A percentile compares a stretch with the other conserved stretches of the same genome.
Evolutionary conservation across 1,140 invertebrate genomes (phyloP).

Genomic region (Drosophila chauvacae): DNA sequence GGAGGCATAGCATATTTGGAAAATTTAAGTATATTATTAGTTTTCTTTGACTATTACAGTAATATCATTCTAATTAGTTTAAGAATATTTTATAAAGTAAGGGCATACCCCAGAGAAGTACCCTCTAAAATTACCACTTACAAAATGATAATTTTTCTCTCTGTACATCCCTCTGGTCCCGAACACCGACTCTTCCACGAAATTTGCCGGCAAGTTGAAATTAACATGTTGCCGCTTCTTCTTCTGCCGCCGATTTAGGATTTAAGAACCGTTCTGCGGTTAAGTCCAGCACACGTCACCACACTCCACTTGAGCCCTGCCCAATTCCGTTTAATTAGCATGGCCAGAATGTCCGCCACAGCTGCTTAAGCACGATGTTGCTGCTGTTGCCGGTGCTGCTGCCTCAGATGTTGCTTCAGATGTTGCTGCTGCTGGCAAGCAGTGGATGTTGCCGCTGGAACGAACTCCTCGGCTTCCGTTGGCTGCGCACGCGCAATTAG

Average conservation of each 20-base stretch:
- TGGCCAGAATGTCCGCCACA: slow-evolving; percentile 66
- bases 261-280: slow-evolving; percentile 75
- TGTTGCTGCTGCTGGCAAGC: slow-evolving; percentile 4
- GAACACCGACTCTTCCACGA: slow-evolving; percentile 77
- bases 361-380: slow-evolving; percentile 67
- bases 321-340: slow-evolving; percentile 80
- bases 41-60: too few relatives aligned
- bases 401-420: slow-evolving; percentile 17
- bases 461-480: slow-evolving; percentile 61
- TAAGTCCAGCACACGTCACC: slow-evolving; percentile 62
- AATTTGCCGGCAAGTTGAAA: slow-evolving; percentile 73
- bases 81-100: background rate
- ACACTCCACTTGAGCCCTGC: slow-evolving; percentile 69
- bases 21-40: too few relatives aligned
- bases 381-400: slow-evolving; percentile 1
- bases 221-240: slow-evolving; percentile 72
- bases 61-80: too few relatives aligned
- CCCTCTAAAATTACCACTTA: background rate
- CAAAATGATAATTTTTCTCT: slow-evolving; percentile 13
- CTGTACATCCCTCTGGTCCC: slow-evolving; percentile 52
- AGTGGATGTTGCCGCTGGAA: slow-evolving; percentile 2
- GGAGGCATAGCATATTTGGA: too few relatives aligned
- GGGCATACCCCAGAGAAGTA: background rate
- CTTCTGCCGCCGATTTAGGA: slow-evolving; percentile 59
- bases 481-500: slow-evolving; percentile 79